Percentiles rank a stretch among this genome's conserved stretches.
These are phyloP conservation scores for Furcifer pardalis DNA, from an alignment of 2,797 vertebrate genomes.

Conservation along the genomic window DNA sequence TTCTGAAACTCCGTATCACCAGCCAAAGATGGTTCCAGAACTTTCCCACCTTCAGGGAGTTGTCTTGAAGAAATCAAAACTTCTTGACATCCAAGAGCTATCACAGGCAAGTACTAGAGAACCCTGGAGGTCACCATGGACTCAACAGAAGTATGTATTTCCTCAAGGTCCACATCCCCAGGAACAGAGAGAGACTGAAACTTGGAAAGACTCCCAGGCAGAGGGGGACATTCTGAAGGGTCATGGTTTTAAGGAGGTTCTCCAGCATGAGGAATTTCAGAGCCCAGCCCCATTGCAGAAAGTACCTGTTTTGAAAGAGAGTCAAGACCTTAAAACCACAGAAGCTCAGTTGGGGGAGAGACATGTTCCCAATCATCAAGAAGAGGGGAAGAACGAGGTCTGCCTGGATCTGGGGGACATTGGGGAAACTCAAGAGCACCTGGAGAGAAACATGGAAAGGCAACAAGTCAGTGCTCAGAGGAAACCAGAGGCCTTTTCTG, in stretches of 20 bases:
- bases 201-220: neutral
- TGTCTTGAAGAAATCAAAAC: neutral
- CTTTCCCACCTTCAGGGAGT: neutral
- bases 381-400: neutral
- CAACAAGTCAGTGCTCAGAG: neutral
- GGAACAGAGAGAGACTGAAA: neutral
- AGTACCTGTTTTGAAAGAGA: neutral
- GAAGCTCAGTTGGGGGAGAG: neutral
- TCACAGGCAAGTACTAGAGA: neutral
- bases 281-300: too few species aligned
- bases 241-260: neutral
- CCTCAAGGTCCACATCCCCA: neutral
- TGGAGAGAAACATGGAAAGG: neutral
- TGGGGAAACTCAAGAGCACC: neutral
- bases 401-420: neutral
- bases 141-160: neutral
- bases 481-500: neutral
- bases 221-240: neutral
- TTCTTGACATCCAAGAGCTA: neutral
- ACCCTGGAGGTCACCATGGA: neutral
- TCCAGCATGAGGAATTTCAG: neutral
- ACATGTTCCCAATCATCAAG: neutral
- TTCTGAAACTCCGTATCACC: neutral
- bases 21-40: neutral
- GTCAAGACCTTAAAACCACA: neutral